These are phyloP conservation scores for Scaptomyza polygonia DNA, from an alignment of 2,888 invertebrate species.

Conservation along the genomic window DNA sequence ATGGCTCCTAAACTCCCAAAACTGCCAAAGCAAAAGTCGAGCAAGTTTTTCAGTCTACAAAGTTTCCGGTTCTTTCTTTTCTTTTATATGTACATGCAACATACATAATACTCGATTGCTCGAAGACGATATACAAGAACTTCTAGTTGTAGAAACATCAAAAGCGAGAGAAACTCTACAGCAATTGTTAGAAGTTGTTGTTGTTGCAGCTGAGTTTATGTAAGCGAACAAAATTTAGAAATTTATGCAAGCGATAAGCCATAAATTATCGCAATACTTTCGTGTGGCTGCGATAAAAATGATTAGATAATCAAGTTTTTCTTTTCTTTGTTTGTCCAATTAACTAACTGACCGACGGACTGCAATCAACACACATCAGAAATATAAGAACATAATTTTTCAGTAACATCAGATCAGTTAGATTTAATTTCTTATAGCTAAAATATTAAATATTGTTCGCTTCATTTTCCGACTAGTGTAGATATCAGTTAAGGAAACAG, in stretches of 20 bases:
- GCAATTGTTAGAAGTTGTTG: conserved; percentile 13
- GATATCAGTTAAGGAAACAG: not conserved
- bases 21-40: conserved; percentile 44
- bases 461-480: too few relatives aligned
- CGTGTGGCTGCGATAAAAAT: not conserved
- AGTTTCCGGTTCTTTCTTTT: conserved; percentile 41
- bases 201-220: not conserved
- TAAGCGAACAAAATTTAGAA: conserved; percentile 11
- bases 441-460: too few relatives aligned
- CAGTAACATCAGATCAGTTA: too few relatives aligned
- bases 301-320: not conserved
- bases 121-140: not conserved
- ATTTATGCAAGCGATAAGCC: conserved; percentile 21
- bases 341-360: not conserved
- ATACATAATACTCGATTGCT: conserved; percentile 22
- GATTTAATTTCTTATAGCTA: too few relatives aligned
- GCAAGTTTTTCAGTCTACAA: conserved; percentile 53
- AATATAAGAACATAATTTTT: too few relatives aligned
- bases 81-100: not conserved
- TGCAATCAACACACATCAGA: too few relatives aligned
- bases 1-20: conserved; percentile 22
- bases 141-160: not conserved
- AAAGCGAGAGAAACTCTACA: not conserved
- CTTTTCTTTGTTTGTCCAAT: too few relatives aligned
- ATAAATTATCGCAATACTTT: conserved; percentile 13